Evolutionary conservation across 2,888 invertebrate species (phyloP).

Genomic region (Prosapia bicincta): DNA sequence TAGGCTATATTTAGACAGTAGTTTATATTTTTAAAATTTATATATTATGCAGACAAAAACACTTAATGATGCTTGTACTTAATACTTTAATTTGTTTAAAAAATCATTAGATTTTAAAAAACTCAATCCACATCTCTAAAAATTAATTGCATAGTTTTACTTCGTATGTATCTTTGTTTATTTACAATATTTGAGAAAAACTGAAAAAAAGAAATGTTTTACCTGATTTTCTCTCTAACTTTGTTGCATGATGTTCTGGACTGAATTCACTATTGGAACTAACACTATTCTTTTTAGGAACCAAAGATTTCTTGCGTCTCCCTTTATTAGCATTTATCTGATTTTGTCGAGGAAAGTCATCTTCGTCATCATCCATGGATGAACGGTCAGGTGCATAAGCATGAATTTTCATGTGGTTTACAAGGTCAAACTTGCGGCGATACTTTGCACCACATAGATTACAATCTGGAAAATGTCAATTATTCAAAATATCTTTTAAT

Average conservation of each 20-base stretch:
- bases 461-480: conserved; percentile 48
- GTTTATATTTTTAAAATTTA: no score
- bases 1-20: no score
- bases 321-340: conserved; percentile 16
- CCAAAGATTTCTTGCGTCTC: conserved; percentile 22
- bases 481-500: no score
- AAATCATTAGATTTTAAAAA: no score
- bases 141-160: no score
- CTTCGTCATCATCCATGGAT: conserved; percentile 33
- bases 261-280: conserved; percentile 19
- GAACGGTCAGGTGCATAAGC: conserved; percentile 38
- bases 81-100: no score
- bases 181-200: no score
- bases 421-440: conserved; percentile 72
- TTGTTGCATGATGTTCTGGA: not conserved
- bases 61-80: no score
- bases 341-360: conserved; percentile 21
- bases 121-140: no score
- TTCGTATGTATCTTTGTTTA: no score
- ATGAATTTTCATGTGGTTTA: conserved; percentile 70
- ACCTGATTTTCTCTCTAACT: not conserved
- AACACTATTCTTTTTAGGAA: conserved; percentile 25
- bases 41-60: no score
- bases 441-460: conserved; percentile 79
- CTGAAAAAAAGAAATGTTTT: no score